phyloP scores from a whole-genome alignment of 2,797 vertebrate genomes.

The Chaenodraco wilsoni region DNA sequence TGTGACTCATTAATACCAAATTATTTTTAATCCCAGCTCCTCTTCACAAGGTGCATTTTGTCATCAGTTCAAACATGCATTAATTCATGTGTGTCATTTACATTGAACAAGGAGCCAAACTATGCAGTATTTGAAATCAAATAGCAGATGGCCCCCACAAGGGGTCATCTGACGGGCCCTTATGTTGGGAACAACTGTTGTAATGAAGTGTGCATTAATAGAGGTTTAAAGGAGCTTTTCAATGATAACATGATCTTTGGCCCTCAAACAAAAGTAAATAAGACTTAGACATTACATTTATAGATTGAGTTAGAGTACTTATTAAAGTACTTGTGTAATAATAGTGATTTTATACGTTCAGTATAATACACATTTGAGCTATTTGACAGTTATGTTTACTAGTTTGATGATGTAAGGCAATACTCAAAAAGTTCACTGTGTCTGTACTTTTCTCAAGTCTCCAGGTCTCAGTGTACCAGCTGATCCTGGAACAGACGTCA shows the following conservation, averaged over 20 bases:
- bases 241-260: background rate
- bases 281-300: background rate
- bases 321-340: background rate
- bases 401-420: background rate
- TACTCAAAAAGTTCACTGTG: conserved; percentile 15
- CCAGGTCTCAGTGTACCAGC: conserved; percentile 35
- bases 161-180: background rate
- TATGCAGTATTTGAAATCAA: background rate
- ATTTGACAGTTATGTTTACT: background rate
- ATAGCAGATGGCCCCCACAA: background rate
- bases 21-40: too few relatives aligned
- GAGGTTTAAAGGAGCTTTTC: background rate
- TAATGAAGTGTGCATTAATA: background rate
- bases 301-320: background rate
- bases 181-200: background rate
- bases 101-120: background rate
- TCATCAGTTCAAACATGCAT: too few relatives aligned
- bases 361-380: background rate
- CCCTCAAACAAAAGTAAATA: background rate
- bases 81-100: background rate
- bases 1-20: too few relatives aligned
- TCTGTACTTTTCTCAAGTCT: conserved; percentile 55
- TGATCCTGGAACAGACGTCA: conserved; percentile 35
- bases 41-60: too few relatives aligned
- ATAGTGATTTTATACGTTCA: background rate